Base-by-base conservation (phyloP, 2,888 invertebrate species). In the Iphiclides podalirius region DNA sequence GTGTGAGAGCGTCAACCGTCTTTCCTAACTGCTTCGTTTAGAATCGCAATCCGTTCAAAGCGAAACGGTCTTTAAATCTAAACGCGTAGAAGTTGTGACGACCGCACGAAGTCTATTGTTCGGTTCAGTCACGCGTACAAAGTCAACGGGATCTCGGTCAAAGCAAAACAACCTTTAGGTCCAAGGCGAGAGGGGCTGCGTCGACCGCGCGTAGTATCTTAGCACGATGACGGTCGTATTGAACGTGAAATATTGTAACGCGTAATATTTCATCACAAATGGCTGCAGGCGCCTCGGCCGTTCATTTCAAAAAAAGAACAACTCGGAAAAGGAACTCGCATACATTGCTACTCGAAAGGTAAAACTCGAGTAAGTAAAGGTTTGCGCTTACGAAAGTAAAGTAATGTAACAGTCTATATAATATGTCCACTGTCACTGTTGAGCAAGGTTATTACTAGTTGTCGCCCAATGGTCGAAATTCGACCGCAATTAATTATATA, bases 181-280 rank as follows among this genome's bases (percentile, higher is more conserved):
- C 28, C 1, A 34, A 14, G 3, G 6, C 34, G 12, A 14, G 31
- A 34, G 9, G 13, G 34, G 14, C 12, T 9, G 13, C 14, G 6
- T 2, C 6, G 34, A 14, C 14, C 11, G 34, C 34, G 9, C 12
- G n/a, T 28, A 6, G 6, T 11, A 12, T n/a, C 31, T n/a, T 11
- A n/a, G n/a, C n/a, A n/a, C n/a, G 35, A 20, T 11, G 23, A 16
- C 36, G 44, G 42, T 34, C 41, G 41, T 44, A 26, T 48, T 52
- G 46, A 49, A 57, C 60, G 59, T 59, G 60, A 52, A 60, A 72
- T 76, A 73, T 73, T 67, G 71, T 64, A 66, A 60, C 56, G 66
- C 64, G 68, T 68, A 65, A 71, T 74, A 70, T 74, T 68, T 67
- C 69, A 68, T 64, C 69, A 70, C 74, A 75, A 71, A 75, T 72